These are phyloP conservation scores for Hozukius guyotensis DNA, from an alignment of 2,797 vertebrate genomes.

Conservation along the genomic window DNA sequence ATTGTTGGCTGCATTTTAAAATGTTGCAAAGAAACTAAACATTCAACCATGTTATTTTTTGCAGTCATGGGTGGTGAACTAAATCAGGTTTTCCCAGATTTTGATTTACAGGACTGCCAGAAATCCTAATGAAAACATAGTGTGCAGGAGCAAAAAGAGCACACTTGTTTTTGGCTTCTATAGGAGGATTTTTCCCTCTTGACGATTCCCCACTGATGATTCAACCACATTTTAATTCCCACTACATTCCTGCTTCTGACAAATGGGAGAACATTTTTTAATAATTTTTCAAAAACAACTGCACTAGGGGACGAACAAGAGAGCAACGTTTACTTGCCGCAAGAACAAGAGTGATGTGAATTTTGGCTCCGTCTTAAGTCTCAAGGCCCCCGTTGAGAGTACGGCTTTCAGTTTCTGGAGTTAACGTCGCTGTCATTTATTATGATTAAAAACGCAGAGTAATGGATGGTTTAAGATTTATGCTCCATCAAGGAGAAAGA, in stretches of 20 bases:
- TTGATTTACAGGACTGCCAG: not conserved
- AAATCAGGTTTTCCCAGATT: not conserved
- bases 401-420: not conserved
- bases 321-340: not conserved
- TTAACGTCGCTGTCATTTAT: constrained; percentile 13
- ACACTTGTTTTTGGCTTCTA: not conserved
- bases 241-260: constrained; percentile 4
- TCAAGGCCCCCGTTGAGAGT: not conserved
- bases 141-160: not conserved
- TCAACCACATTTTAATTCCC: constrained; percentile 13
- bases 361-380: constrained; percentile 10
- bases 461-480: constrained; percentile 3
- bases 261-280: not conserved
- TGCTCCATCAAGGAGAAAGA: not conserved
- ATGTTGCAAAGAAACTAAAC: not conserved
- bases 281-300: not conserved
- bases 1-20: constrained; percentile 12
- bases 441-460: constrained; percentile 7
- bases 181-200: not conserved
- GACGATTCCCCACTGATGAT: not conserved
- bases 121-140: not conserved
- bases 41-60: not conserved
- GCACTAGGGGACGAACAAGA: not conserved
- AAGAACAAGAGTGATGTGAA: constrained; percentile 6
- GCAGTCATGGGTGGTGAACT: not conserved